Percentiles rank a stretch among this genome's conserved stretches.
These are phyloP conservation scores for Machimus atricapillus DNA, from an alignment of 2,888 invertebrate species.

Conservation along the genomic window DNA sequence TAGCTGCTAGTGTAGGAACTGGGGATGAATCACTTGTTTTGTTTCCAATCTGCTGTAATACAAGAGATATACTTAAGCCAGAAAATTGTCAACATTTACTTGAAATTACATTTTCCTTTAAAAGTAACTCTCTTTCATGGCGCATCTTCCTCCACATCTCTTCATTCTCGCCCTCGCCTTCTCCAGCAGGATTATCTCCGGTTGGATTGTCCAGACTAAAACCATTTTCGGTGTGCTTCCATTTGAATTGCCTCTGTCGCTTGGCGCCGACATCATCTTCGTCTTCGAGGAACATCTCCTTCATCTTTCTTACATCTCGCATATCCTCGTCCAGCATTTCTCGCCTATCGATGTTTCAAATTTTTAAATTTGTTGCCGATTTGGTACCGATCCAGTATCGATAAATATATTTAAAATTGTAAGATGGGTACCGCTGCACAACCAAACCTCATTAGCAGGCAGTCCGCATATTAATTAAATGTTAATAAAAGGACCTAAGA, in stretches of 20 bases:
- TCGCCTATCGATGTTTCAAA: conserved; percentile 65
- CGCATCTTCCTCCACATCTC: conserved; percentile 80
- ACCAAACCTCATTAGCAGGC: too few relatives aligned
- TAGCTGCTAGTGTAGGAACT: too few relatives aligned
- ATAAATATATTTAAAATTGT: too few relatives aligned
- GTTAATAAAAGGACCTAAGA: too few relatives aligned
- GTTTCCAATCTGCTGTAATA: not conserved
- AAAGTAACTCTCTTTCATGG: conserved; percentile 80
- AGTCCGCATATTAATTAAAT: too few relatives aligned
- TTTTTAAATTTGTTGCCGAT: too few relatives aligned
- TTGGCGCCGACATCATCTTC: conserved; percentile 82
- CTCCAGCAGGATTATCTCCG: conserved; percentile 68
- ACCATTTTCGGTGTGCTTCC: conserved; percentile 77
- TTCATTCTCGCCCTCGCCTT: conserved; percentile 75
- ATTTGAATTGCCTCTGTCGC: conserved; percentile 81
- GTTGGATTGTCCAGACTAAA: conserved; percentile 63
- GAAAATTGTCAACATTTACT: not conserved
- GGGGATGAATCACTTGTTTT: too few relatives aligned
- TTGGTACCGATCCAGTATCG: too few relatives aligned
- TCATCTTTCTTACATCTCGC: conserved; percentile 79
- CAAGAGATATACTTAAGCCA: not conserved
- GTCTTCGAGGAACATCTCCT: conserved; percentile 88
- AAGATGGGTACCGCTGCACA: too few relatives aligned
- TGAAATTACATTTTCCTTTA: conserved; percentile 55
- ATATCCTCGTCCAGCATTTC: conserved; percentile 88